Conservation (phyloP, 1,140 invertebrate species). For the Heliothis virescens region DNA sequence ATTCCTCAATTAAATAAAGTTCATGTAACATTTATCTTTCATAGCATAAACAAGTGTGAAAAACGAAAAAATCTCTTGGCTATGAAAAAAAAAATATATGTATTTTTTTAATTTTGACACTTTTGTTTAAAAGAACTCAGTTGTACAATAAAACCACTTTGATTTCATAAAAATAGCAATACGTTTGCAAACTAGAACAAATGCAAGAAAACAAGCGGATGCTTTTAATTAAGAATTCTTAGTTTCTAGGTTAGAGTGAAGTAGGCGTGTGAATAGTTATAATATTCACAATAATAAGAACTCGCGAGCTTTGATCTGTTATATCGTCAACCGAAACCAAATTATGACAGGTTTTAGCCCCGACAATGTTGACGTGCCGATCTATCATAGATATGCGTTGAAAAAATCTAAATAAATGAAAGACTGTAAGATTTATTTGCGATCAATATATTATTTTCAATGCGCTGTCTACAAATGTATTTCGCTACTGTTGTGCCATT, state of each 20-base stretch:
- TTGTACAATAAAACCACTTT: background rate
- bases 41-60: too few relatives aligned
- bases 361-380: constrained; percentile 40
- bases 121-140: background rate
- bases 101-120: background rate
- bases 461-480: background rate
- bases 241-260: constrained; percentile 48
- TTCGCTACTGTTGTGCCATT: constrained; percentile 36
- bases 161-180: background rate
- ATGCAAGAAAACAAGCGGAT: background rate
- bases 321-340: constrained; percentile 44
- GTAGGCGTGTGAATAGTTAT: constrained; percentile 43
- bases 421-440: constrained; percentile 19
- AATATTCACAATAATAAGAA: constrained; percentile 53
- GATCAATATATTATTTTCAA: constrained; percentile 17
- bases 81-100: too few relatives aligned
- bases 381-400: constrained; percentile 17
- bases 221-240: constrained; percentile 22
- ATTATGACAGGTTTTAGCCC: constrained; percentile 50
- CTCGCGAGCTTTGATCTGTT: constrained; percentile 44
- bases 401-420: constrained; percentile 18
- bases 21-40: too few relatives aligned
- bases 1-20: too few relatives aligned
- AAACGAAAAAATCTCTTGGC: background rate
- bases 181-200: constrained; percentile 15